Evolutionary conservation across 2,888 invertebrate species (phyloP), one percentile per base, ranked within the genome.

Genomic region (Merodon equestris): DNA sequence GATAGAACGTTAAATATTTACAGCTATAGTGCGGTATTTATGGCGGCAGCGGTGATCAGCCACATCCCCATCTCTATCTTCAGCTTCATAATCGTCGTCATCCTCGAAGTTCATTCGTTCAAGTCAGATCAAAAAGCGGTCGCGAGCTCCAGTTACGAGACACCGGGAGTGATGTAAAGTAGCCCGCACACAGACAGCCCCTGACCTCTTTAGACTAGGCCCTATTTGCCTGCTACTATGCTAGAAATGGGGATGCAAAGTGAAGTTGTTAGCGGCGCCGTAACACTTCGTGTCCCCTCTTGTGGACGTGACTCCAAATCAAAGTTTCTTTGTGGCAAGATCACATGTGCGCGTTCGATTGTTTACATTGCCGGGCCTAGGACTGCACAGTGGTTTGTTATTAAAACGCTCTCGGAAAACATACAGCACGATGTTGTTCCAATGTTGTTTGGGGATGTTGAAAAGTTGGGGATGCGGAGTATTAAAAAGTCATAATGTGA

Each of bases 11-110:
- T 75, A 75, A 81, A 75, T 81, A 71, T 81, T 81, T 81, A 75
- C 75, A 75, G 71, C 75, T 75, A 36, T 71, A 75, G 74, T 81
- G 79, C 63, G 79, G 79, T 81, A 81, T 81, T 81, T 81, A 81
- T 81, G 74, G 79, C 64, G 64, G 64, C 68, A 58, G 57, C 42
- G 56, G 47, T 61, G 67, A 47, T 60, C 57, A 53, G 58, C 48
- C 18, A 40, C 3, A 3, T 36, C 50, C 57, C 42, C 40, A 56
- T 50, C 61, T 44, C 54, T 40, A 54, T 48, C 63, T 17, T 19
- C 56, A 51, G 17, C 17, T 36, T 17, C 18, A 13, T 12, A 48
- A 48, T 42, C 42, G 45, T 10, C 40, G 40, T 27, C 27, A 7
- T 27, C 27, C 3, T 27, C 7, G 27, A 27, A 27, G 27, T 27